Base-by-base conservation (phyloP, 2,888 invertebrate species). In the Eupithecia subfuscata region DNA sequence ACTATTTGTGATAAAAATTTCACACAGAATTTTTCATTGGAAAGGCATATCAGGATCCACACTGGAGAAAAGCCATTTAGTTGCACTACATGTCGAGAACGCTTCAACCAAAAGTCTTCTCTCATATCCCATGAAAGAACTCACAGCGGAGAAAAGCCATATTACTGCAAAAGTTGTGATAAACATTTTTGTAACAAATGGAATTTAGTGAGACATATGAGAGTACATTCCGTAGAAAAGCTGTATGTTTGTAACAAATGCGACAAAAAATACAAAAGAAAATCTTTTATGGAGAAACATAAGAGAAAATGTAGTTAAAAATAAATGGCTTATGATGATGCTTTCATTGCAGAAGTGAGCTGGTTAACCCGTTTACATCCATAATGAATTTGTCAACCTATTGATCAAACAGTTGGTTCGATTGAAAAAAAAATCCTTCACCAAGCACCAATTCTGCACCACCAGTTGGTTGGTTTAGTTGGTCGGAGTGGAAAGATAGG, bases 91-190 rank as follows among this genome's bases (percentile, higher is more conserved):
- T 65, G 65, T 37, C 18, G 2, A 2, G 16, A 34, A 37, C 34
- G 9, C 6, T 65, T 65, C 30, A 37, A 0, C 14, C 65, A 65
- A 37, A 18, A 34, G 9, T 65, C 65, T n/a, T 37, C 34, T 37
- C 30, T 65, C 8, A 11, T 11, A 37, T 8, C 8, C 5, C 65
- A 65, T n/a, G 18, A 34, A n/a, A 65, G 65, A 37, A 37, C n/a
- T 37, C 65, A 65, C 37, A 65, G 30, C 11, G 65, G 65, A n/a
- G 65, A 65, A 37, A 65, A n/a, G 65, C 65, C 65, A 7, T 65
- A 37, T n/a, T 0, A n/a, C 16, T 65, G 65, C 30, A 65, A 16
- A 11, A 34, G 7, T 34, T 65, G 65, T 37, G 65, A 14, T n/a
- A 65, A n/a, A 37, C 16, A 37, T 30, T 65, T 65, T 34, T n/a